phyloP scores from a whole-genome alignment of 2,888 invertebrate species.

The Eucera pruinosa region DNA sequence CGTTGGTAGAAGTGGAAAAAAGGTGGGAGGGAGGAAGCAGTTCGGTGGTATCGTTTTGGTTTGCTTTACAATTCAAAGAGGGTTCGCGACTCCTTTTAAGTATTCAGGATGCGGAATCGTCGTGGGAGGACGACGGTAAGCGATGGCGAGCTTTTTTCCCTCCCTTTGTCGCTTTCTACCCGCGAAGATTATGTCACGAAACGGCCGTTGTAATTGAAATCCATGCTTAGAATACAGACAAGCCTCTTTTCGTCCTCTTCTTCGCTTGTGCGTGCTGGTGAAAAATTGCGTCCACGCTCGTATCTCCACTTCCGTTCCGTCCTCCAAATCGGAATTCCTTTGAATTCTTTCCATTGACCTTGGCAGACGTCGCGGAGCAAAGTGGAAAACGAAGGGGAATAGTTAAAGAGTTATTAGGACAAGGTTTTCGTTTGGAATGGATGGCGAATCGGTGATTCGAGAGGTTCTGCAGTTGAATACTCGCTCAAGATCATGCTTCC shows the following conservation, averaged over 20 bases:
- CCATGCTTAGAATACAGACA: conserved; percentile 49
- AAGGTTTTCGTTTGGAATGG: not conserved
- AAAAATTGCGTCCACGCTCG: conserved; percentile 17
- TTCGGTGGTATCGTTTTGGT: conserved; percentile 72
- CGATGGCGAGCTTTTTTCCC: conserved; percentile 57
- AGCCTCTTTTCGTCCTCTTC: not conserved
- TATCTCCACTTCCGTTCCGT: not conserved
- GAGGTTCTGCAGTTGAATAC: too few relatives aligned
- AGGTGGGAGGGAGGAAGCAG: conserved; percentile 34
- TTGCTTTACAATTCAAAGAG: conserved; percentile 79
- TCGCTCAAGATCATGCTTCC: not conserved
- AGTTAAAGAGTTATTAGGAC: not conserved
- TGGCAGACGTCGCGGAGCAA: not conserved
- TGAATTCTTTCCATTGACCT: not conserved
- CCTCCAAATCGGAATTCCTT: not conserved
- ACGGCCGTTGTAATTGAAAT: conserved; percentile 50
- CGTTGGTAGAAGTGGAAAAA: not conserved
- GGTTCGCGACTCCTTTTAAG: conserved; percentile 74
- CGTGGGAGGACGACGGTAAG: conserved; percentile 61
- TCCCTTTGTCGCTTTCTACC: conserved; percentile 8
- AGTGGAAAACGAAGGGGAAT: not conserved
- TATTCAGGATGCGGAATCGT: conserved; percentile 73
- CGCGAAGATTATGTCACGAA: conserved; percentile 46
- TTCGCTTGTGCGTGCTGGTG: conserved; percentile 18
- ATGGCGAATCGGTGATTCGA: not conserved